phyloP scores from a whole-genome alignment of 2,888 invertebrate species.

The Athalia circularis region DNA sequence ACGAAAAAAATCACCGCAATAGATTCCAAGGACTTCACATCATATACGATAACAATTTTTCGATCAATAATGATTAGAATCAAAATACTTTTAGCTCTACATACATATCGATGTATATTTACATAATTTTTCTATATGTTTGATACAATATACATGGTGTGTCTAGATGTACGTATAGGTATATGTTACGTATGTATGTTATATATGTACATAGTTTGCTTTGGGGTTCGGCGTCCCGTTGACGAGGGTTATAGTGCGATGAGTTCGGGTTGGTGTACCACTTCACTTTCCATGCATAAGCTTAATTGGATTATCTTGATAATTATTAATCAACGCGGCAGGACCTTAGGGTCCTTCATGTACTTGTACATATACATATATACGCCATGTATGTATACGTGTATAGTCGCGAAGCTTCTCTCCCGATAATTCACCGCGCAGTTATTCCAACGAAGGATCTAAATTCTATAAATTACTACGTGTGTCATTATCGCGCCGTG shows the following conservation, averaged over 20 bases:
- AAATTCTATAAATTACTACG: too few species aligned
- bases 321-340: slow-evolving; percentile 36
- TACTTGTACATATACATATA: not conserved
- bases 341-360: slow-evolving; percentile 24
- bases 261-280: slow-evolving; percentile 26
- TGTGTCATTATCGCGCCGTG: too few species aligned
- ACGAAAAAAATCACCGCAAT: too few species aligned
- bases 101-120: too few species aligned
- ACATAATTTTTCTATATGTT: not conserved
- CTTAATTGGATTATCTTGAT: slow-evolving; percentile 43
- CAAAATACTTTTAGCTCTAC: too few species aligned
- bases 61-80: too few species aligned
- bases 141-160: not conserved
- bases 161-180: not conserved
- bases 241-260: slow-evolving; percentile 28
- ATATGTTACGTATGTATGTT: not conserved
- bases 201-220: slow-evolving; percentile 19
- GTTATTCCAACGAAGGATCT: too few species aligned
- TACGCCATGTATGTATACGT: too few species aligned
- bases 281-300: slow-evolving; percentile 44
- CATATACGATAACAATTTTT: too few species aligned
- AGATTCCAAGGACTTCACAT: too few species aligned
- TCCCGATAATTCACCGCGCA: not conserved
- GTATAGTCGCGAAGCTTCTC: not conserved
- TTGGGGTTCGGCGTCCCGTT: slow-evolving; percentile 38